Base-by-base conservation (phyloP, 1,140 invertebrate species). In the Brachionus rotundiformis region DNA sequence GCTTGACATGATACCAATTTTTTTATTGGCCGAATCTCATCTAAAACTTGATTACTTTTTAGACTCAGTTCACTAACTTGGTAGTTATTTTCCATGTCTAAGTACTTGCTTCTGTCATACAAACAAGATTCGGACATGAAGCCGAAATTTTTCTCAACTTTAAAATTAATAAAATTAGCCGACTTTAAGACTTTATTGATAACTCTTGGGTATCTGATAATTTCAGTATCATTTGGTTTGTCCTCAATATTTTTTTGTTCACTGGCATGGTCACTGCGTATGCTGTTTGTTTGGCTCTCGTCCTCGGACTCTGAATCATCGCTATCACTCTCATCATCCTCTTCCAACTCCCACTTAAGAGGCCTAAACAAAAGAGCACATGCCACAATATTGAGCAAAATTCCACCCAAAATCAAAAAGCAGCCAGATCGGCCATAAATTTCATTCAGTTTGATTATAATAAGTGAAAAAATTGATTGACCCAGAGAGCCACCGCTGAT, bases 401-500 rank as follows among this genome's bases (percentile, higher is more conserved):
- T 63, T 31, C 79, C 79, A 39, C 54, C 54, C 0, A 81, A 19
- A 8, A 81, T 41, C 25, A 81, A 31, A 44, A 81, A 63, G 13
- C 54, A 63, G 11, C 79, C 79, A n/a, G 54, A 41, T 6, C 79
- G 54, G 39, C 54, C 79, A 13, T 81, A 81, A 5, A 49, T 23
- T 25, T 63, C 54, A 33, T 63, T 81, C 49, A 81, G 41, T n/a
- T 81, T 81, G 29, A 63, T 63, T 16, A 81, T 63, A 4, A 81
- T 54, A 5, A 81, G 16, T 19, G 79, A 41, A 65, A 81, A 81
- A 44, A 81, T 63, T 39, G 54, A 81, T 49, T 81, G 79, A n/a
- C 79, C 79, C 13, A 81, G 36, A 63, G 79, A 63, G 5, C 59
- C 79, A 36, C 79, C 79, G 6, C 79, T 81, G 31, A 81, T 81